Evolutionary conservation across 2,888 invertebrate genomes (phyloP), one percentile per base, ranked within the genome.

Genomic region (Rhingia rostrata): DNA sequence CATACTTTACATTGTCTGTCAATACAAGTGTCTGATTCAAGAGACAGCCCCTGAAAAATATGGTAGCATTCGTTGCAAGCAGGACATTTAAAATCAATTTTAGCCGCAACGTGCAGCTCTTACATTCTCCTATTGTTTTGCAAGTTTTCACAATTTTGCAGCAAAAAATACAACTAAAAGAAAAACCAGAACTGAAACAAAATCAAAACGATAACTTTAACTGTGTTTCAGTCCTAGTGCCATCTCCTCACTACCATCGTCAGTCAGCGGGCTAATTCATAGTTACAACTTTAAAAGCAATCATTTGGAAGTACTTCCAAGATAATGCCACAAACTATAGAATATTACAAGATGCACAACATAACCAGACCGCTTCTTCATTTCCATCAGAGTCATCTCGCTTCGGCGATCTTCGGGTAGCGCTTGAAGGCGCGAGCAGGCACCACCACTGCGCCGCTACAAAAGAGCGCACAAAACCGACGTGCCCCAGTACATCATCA

Each of bases 241-340:
- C 77, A 82, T 72, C 47, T 64, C 51, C 43, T 41, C n/a, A 32
- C 54, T n/a, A 9, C 53, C 80, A 53, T 70, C 69, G 74, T 84
- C 84, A 69, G 84, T 80, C 84, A 79, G 84, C 53, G 74, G 56
- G 84, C 80, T 84, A 84, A 84, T 84, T 84, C 84, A 75, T 84
- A 84, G 84, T 84, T 80, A 84, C 84, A 84, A 75, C 70, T 80
- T 84, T 84, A 84, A 84, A 80, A 84, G 84, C 84, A 84, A 84
- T 84, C 84, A 84, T 84, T 80, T 84, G 84, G 79, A 84, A 84
- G 84, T 84, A 83, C 74, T 84, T 84, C 66, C 70, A 74, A 84
- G 84, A 84, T 84, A 84, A 84, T 84, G 84, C 84, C 84, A 84
- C 84, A 80, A 84, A 84, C 84, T 84, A 70, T 84, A 84, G 80